A percentile compares a stretch with the other conserved stretches of the same genome.
Evolutionary conservation across 2,113 vertebrate species (phyloP).

Genomic region (Orientallactaga bullata): DNA sequence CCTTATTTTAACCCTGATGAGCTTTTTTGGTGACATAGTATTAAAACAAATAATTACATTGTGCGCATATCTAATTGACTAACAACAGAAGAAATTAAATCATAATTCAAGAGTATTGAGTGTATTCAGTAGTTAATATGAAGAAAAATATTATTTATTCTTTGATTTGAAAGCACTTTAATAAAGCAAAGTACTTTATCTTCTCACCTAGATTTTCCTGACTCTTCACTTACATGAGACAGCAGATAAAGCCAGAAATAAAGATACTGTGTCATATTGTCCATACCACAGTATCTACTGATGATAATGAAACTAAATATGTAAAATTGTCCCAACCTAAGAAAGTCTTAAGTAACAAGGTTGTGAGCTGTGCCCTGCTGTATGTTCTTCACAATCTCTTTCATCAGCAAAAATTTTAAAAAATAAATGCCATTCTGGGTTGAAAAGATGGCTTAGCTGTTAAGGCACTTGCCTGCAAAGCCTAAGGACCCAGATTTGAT

Average conservation of each 20-base stretch:
- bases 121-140: neutral
- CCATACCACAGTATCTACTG: neutral
- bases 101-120: neutral
- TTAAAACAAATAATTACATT: conserved; percentile 12
- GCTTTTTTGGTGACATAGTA: neutral
- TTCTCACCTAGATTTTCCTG: neutral
- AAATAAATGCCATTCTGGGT: neutral
- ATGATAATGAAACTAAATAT: neutral
- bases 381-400: neutral
- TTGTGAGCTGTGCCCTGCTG: no score
- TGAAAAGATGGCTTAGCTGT: no score
- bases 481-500: no score
- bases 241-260: conserved; percentile 4
- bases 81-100: neutral
- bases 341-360: no score
- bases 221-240: neutral
- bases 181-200: neutral
- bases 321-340: neutral
- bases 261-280: neutral
- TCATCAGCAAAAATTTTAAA: conserved; percentile 9
- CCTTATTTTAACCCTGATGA: neutral
- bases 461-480: no score
- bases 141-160: conserved; percentile 33
- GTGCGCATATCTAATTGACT: neutral
- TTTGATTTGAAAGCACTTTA: conserved; percentile 7